These are phyloP conservation scores for Notothenia rossii DNA, from an alignment of 2,113 vertebrate species.

Conservation along the genomic window DNA sequence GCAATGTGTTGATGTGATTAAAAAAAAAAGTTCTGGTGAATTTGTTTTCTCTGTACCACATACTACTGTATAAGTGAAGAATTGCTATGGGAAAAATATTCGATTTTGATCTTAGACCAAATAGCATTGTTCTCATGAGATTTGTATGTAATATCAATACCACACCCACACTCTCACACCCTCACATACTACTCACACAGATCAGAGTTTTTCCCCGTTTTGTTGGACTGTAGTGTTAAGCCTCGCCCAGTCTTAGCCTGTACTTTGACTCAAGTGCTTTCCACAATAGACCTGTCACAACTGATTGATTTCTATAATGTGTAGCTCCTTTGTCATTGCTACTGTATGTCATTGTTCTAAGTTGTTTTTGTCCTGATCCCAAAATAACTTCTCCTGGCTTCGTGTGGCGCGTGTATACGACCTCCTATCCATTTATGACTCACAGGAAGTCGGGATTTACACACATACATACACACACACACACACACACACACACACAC, in stretches of 20 bases:
- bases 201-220: conserved; percentile 65
- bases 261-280: conserved; percentile 53
- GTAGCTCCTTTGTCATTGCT: too few relatives aligned
- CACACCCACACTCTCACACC: neutral
- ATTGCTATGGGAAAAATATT: conserved; percentile 21
- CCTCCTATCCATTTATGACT: conserved; percentile 44
- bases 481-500: too few relatives aligned
- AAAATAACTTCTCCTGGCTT: conserved; percentile 55
- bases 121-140: conserved; percentile 25
- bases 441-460: neutral
- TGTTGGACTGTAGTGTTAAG: neutral
- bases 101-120: conserved; percentile 28
- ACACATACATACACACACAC: too few relatives aligned
- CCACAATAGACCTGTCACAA: conserved; percentile 70
- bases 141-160: conserved; percentile 26
- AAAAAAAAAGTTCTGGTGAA: too few relatives aligned
- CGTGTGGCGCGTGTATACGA: conserved; percentile 18
- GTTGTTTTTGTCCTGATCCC: conserved; percentile 43
- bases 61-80: neutral
- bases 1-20: too few relatives aligned
- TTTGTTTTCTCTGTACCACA: too few relatives aligned
- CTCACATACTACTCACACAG: conserved; percentile 1
- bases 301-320: too few relatives aligned
- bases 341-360: too few relatives aligned
- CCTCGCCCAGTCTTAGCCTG: conserved; percentile 32